phyloP scores from a whole-genome alignment of 1,140 invertebrate genomes.

The Hyles euphorbiae region DNA sequence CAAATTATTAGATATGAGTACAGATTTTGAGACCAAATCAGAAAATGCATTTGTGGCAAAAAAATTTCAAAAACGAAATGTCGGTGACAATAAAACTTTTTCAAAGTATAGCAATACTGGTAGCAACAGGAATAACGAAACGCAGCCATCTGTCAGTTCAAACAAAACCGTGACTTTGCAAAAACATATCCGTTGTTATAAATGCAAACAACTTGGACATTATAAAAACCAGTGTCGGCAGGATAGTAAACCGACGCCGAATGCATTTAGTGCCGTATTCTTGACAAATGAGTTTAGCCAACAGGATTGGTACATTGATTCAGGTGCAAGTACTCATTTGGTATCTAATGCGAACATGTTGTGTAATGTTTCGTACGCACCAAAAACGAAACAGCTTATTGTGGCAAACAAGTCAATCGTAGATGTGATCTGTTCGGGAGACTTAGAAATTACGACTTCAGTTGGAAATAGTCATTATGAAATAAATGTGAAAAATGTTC shows the following conservation, averaged over 20 bases:
- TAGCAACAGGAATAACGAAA: too few relatives aligned
- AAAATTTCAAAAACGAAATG: too few relatives aligned
- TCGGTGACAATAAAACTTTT: too few relatives aligned
- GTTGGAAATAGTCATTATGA: constrained; percentile 7
- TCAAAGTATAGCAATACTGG: too few relatives aligned
- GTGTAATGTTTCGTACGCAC: background rate
- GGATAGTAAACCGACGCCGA: background rate
- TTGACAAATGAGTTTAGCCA: background rate
- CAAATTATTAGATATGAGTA: too few relatives aligned
- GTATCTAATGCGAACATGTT: background rate
- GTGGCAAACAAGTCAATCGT: constrained; percentile 5
- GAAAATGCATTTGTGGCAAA: too few relatives aligned
- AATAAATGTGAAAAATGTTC: too few relatives aligned
- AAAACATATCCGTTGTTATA: constrained; percentile 8
- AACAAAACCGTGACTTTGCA: too few relatives aligned
- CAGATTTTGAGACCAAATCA: too few relatives aligned
- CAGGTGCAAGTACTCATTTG: constrained; percentile 1
- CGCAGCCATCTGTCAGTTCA: too few relatives aligned
- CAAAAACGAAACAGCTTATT: background rate
- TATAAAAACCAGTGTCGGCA: background rate
- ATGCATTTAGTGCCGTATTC: constrained; percentile 1
- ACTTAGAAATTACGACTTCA: constrained; percentile 23
- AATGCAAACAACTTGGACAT: background rate
- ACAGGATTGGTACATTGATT: background rate
- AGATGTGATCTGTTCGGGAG: constrained; percentile 27